These are phyloP conservation scores for Apotomis capreana DNA, from an alignment of 2,888 invertebrate genomes.

Conservation along the genomic window DNA sequence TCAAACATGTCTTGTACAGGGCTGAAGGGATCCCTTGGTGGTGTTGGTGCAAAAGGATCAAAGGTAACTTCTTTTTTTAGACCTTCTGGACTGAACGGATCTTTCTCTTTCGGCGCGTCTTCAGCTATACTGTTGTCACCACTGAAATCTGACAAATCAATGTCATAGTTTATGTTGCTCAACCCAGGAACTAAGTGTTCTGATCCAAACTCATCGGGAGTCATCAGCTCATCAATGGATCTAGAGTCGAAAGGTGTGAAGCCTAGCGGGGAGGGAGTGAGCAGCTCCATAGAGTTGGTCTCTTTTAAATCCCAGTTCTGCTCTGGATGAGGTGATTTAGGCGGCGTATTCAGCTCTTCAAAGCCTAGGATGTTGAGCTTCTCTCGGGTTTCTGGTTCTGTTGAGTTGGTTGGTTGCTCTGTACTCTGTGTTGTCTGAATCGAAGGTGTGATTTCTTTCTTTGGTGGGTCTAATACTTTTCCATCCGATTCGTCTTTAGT, in stretches of 20 bases:
- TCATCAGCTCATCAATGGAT: constrained; percentile 83
- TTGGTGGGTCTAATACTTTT: constrained; percentile 39
- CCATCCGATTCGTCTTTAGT: constrained; percentile 17
- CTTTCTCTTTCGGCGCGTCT: constrained; percentile 74
- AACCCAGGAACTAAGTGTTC: constrained; percentile 84
- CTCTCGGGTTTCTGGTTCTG: constrained; percentile 48
- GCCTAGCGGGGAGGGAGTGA: constrained; percentile 84
- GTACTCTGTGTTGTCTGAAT: constrained; percentile 28
- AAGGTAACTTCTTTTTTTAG: constrained; percentile 57
- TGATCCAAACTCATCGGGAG: constrained; percentile 83
- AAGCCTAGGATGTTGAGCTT: constrained; percentile 69
- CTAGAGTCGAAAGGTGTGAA: constrained; percentile 83
- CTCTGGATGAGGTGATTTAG: constrained; percentile 64
- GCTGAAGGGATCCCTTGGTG: constrained; percentile 47
- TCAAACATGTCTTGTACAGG: constrained; percentile 65
- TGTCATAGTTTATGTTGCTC: constrained; percentile 89
- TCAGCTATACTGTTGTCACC: constrained; percentile 88
- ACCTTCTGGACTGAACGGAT: constrained; percentile 83
- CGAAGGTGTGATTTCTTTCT: neutral
- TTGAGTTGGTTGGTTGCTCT: constrained; percentile 45
- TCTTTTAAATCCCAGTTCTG: constrained; percentile 69
- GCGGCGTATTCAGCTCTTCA: constrained; percentile 64
- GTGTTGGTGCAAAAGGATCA: constrained; percentile 49
- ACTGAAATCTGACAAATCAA: constrained; percentile 89
- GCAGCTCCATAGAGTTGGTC: constrained; percentile 76